Base-by-base conservation (phyloP, 2,888 invertebrate genomes). In the Temnothorax rugatulus region DNA sequence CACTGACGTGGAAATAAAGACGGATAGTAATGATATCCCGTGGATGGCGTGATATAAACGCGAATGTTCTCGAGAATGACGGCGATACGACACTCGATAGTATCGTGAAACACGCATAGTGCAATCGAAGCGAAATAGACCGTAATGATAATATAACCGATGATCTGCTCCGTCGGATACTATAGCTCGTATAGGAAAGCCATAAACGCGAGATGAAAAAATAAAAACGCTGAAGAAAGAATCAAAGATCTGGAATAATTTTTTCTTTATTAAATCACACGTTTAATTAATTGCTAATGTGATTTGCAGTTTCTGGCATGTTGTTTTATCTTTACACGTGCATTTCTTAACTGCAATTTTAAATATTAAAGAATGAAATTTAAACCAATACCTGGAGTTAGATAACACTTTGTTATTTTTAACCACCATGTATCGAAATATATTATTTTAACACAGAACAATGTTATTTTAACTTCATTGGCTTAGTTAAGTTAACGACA, bases 1-100 rank as follows among this genome's bases (percentile, higher is more conserved):
- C 34, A n/a, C 47, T 34, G 47, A 71, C 34, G 79, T 47, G 73
- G 47, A 81, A 81, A 71, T 81, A 59, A 34, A 71, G 59, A 71
- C 59, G 47, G 79, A 79, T 47, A 59, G 59, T 81, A 71, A 71
- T 38, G 21, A 81, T 79, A 81, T 79, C 38, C 13, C 11, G 34
- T 0, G 11, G 15, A 54, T 71, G 41, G 29, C 18, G 71, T 25
- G 59, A 59, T 68, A 34, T 59, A 59, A 79, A 57, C 34, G 68
- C 54, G 57, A 57, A 69, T 66, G 25, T 77, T 41, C 38, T 38
- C 38, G 64, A 25, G 38, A 64, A 76, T 47, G 21, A 52, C 50
- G 21, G 4, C 47, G 34, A 63, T 47, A 75, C 64, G 64, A 38
- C 2, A n/a, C 9, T 18, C 13, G 38, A 11, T 9, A 25, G n/a